These are phyloP conservation scores for Odontocolon sp. DNA, from an alignment of 2,888 invertebrate genomes.

Conservation along the genomic window DNA sequence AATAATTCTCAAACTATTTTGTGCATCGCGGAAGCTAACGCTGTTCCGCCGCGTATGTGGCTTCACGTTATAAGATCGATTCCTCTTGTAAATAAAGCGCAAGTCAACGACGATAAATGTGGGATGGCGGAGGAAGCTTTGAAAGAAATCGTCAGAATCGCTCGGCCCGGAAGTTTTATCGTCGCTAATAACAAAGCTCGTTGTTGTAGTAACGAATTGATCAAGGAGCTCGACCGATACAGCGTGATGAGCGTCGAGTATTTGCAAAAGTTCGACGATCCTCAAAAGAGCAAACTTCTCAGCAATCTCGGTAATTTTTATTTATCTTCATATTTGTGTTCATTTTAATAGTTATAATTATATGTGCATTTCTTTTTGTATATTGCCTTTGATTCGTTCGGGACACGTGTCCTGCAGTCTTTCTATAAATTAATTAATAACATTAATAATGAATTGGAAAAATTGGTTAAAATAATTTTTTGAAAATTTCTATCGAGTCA, in stretches of 20 bases:
- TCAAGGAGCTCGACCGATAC: constrained; percentile 76
- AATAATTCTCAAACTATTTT: constrained; percentile 84
- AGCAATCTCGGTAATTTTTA: constrained; percentile 78
- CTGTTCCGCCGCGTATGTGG: constrained; percentile 81
- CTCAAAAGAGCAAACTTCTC: constrained; percentile 79
- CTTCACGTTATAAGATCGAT: constrained; percentile 77
- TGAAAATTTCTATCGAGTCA: too few relatives aligned
- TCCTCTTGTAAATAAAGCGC: constrained; percentile 73
- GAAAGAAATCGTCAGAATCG: constrained; percentile 75
- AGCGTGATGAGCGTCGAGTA: constrained; percentile 80
- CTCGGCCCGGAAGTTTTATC: constrained; percentile 79
- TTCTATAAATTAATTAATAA: too few relatives aligned
- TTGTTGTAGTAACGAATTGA: constrained; percentile 77
- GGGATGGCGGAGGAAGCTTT: constrained; percentile 79
- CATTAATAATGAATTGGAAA: too few relatives aligned
- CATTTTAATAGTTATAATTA: too few relatives aligned
- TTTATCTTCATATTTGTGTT: background rate
- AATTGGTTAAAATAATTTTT: background rate
- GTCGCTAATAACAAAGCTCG: constrained; percentile 78
- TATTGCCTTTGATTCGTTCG: too few relatives aligned
- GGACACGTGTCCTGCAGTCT: too few relatives aligned
- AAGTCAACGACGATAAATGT: constrained; percentile 66
- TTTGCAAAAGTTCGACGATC: constrained; percentile 79
- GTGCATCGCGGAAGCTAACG: constrained; percentile 85
- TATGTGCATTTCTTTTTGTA: too few relatives aligned